phyloP scores from a whole-genome alignment of 2,113 vertebrate genomes.

The Laticauda laticaudata region DNA sequence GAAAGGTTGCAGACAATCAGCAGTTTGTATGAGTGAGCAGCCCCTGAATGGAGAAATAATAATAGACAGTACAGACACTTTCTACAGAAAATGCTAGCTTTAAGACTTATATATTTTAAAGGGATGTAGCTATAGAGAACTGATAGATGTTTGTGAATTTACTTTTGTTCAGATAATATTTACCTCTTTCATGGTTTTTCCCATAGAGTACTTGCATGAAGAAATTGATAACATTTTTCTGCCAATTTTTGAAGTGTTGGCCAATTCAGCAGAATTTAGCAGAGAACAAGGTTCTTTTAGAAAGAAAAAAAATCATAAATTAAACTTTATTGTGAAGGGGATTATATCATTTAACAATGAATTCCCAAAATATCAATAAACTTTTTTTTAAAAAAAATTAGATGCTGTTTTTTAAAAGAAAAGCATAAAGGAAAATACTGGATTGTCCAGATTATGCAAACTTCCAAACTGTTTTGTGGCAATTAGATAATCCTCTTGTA shows the following conservation, averaged over 20 bases:
- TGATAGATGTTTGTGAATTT: background rate
- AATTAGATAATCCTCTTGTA: background rate
- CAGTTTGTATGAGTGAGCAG: constrained; percentile 2
- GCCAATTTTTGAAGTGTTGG: constrained; percentile 7
- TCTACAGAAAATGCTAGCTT: constrained; percentile 1
- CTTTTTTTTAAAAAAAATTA: background rate
- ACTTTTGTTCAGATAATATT: constrained; percentile 13
- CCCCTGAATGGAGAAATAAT: background rate
- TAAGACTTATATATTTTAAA: constrained; percentile 1
- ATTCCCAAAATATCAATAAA: background rate
- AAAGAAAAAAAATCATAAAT: constrained; percentile 23
- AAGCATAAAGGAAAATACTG: background rate
- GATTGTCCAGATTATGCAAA: background rate
- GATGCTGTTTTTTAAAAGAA: background rate
- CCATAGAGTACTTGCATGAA: background rate
- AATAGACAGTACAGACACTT: background rate
- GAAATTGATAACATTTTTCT: constrained; percentile 11
- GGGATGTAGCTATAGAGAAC: background rate
- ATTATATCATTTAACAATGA: constrained; percentile 14
- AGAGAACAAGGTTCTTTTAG: constrained; percentile 34
- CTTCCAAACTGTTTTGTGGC: background rate
- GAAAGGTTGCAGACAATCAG: constrained; percentile 28
- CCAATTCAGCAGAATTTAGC: constrained; percentile 28
- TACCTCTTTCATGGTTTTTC: constrained; percentile 4
- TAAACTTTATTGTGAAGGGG: constrained; percentile 21